Conservation (phyloP, 1,140 invertebrate genomes). For the Micrasema longulum region DNA sequence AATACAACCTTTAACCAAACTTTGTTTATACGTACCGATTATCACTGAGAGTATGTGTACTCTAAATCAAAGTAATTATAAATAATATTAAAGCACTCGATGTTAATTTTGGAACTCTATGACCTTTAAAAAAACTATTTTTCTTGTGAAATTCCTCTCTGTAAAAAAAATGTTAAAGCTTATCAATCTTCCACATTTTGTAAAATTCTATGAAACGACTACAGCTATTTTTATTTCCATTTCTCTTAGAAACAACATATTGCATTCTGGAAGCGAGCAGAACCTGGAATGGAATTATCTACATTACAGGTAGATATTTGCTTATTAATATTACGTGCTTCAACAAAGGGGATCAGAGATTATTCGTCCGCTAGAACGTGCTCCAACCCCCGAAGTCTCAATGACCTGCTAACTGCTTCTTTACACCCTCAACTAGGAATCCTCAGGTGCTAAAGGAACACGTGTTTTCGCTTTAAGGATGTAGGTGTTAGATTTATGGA, state of each 20-base stretch:
- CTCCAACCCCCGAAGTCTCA: conserved; percentile 16
- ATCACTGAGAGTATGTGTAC: too few relatives aligned
- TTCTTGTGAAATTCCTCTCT: neutral
- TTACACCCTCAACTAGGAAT: conserved; percentile 10
- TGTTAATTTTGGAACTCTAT: too few relatives aligned
- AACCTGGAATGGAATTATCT: conserved; percentile 23
- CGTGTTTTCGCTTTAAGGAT: conserved; percentile 25
- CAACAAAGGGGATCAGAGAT: conserved; percentile 19
- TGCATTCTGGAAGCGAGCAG: conserved; percentile 1
- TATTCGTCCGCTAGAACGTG: conserved; percentile 20
- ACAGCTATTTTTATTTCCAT: conserved; percentile 35
- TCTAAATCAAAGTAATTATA: too few relatives aligned
- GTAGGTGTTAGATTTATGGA: neutral
- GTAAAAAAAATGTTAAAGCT: too few relatives aligned
- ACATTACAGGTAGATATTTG: conserved; percentile 22
- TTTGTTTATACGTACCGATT: too few relatives aligned
- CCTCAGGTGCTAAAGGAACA: conserved; percentile 31
- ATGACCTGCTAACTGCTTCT: conserved; percentile 29
- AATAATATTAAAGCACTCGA: too few relatives aligned
- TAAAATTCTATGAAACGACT: conserved; percentile 30
- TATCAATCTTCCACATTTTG: conserved; percentile 6
- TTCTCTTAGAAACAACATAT: conserved; percentile 32
- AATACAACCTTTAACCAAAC: too few relatives aligned
- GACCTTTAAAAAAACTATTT: too few relatives aligned
- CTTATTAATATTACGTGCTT: conserved; percentile 24